Base-by-base conservation (phyloP, 2,888 invertebrate genomes). In the Cephus spinipes region DNA sequence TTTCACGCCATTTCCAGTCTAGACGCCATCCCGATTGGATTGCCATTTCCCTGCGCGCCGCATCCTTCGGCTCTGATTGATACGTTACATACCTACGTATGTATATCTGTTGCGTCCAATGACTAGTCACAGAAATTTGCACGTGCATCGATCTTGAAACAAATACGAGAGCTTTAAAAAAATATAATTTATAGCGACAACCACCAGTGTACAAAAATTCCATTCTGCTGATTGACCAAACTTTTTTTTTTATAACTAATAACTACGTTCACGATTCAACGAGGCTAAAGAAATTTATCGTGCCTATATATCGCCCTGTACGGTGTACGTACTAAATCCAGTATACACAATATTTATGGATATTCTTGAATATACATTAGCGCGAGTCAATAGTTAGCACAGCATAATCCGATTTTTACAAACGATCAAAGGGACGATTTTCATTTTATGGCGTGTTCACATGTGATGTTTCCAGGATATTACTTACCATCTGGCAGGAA, bases 11-110 rank as follows among this genome's bases (percentile, higher is more conserved):
- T 9, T 71, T 32, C 32, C 71, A 33, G 31, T 33, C 71, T 33
- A 71, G 71, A 33, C 71, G 71, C 9, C 32, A 71, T 33, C 32
- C 71, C 32, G 71, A 71, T 71, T 71, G 23, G 71, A 71, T 71
- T 71, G 71, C 12, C 71, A 33, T 31, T 15, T 71, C 15, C 31
- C 15, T 33, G 32, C 32, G 12, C 31, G 12, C 15, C 31, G 71
- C 31, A 9, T 33, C 12, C 15, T 12, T 33, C 33, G 0, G 71
- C 71, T 12, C 71, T 71, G 31, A 71, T 71, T 71, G 32, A 71
- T 71, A 32, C 15, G 30, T 12, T 33, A 31, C 12, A 30, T 55
- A 15, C 23, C 23, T 55, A 55, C 23, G 23, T 55, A 40, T 4
- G 2, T 6, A 15, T 6, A 23, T 40, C 40, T 23, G 15, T 40